These are phyloP conservation scores for Platichthys stellatus DNA, from an alignment of 2,113 vertebrate species.

Conservation along the genomic window DNA sequence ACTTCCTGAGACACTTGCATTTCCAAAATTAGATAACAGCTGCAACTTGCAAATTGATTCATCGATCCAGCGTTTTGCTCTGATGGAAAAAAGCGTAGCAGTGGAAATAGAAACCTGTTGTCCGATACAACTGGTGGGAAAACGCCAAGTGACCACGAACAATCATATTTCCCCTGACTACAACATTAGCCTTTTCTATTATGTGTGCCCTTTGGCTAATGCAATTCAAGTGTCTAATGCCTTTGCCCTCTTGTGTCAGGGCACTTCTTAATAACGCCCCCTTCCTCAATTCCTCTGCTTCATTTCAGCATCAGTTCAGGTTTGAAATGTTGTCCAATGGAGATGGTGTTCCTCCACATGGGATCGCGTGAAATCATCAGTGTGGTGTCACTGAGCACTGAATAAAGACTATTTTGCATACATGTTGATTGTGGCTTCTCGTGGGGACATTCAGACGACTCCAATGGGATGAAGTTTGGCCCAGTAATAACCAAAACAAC, in stretches of 20 bases:
- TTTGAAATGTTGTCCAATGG: conserved; percentile 10
- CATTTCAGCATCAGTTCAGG: conserved; percentile 43
- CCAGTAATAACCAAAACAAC: conserved; percentile 24
- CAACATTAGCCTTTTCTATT: conserved; percentile 64
- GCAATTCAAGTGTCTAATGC: conserved; percentile 72
- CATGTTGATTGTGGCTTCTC: not conserved
- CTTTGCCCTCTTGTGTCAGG: conserved; percentile 77
- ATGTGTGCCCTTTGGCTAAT: conserved; percentile 63
- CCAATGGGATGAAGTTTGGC: not conserved
- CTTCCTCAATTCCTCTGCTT: conserved; percentile 27
- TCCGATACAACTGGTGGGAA: not conserved
- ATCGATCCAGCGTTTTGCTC: not conserved
- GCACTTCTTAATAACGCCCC: conserved; percentile 63
- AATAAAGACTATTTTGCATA: not conserved
- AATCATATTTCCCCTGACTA: conserved; percentile 68
- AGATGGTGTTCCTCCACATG: not conserved
- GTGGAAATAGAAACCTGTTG: not conserved
- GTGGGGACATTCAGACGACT: conserved; percentile 4
- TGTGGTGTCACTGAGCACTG: conserved; percentile 9
- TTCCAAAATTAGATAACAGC: conserved; percentile 20
- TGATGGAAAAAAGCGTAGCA: not conserved
- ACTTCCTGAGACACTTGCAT: not conserved
- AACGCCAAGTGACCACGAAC: conserved; percentile 39
- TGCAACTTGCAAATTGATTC: not conserved
- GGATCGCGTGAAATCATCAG: conserved; percentile 12